A percentile compares a stretch with the other conserved stretches of the same genome.
phyloP scores from a whole-genome alignment of 1,140 invertebrate species.

The Trissolcus basalis region DNA sequence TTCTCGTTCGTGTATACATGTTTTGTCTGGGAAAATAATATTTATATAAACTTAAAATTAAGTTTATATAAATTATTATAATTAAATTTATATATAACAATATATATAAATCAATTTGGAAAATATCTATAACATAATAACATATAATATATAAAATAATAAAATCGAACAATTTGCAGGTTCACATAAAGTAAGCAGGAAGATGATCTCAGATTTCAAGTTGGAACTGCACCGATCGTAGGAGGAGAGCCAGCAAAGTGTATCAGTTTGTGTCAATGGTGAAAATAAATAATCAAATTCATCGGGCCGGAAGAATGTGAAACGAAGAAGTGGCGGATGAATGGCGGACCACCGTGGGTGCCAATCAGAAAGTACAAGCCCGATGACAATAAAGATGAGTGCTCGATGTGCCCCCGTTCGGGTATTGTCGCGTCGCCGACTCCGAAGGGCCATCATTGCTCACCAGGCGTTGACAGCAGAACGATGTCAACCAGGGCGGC shows the following conservation, averaged over 20 bases:
- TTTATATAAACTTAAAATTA: too few relatives aligned
- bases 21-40: too few relatives aligned
- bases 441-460: slow-evolving; percentile 48
- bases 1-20: too few relatives aligned
- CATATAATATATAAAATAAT: too few relatives aligned
- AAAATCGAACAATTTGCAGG: too few relatives aligned
- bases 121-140: too few relatives aligned
- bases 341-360: slow-evolving; percentile 49
- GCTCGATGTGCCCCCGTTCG: slow-evolving; percentile 45
- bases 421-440: slow-evolving; percentile 30
- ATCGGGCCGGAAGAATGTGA: slow-evolving; percentile 40
- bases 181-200: too few relatives aligned
- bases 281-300: slow-evolving; percentile 36
- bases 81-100: too few relatives aligned
- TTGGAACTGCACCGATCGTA: too few relatives aligned
- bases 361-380: slow-evolving; percentile 45
- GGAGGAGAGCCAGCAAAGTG: slow-evolving; percentile 21
- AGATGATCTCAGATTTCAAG: too few relatives aligned
- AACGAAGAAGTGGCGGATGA: slow-evolving; percentile 35
- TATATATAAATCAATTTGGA: too few relatives aligned
- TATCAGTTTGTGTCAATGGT: slow-evolving; percentile 24
- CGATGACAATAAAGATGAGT: slow-evolving; percentile 55
- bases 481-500: slow-evolving; percentile 55
- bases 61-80: too few relatives aligned
- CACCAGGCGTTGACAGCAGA: slow-evolving; percentile 59